Evolutionary conservation across 2,888 invertebrate species (phyloP).

Genomic region (Lymantria monacha): DNA sequence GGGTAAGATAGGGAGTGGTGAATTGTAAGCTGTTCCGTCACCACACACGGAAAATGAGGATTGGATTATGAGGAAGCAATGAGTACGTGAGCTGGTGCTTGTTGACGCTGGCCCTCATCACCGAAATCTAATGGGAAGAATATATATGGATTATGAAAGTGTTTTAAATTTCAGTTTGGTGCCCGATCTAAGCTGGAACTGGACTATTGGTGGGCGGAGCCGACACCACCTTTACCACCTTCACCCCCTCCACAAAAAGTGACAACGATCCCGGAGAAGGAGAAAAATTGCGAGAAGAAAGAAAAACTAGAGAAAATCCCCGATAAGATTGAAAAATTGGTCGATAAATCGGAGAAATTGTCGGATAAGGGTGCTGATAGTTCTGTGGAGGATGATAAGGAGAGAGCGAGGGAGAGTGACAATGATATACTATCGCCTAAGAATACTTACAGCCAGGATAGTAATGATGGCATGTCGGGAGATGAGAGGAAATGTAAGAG

Average conservation of each 20-base stretch:
- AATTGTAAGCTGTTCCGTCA: too few relatives aligned
- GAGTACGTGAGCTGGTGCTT: too few relatives aligned
- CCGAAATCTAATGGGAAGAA: too few relatives aligned
- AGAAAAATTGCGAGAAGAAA: conserved; percentile 16
- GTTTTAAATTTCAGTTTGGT: conserved; percentile 82
- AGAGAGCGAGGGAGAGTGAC: conserved; percentile 51
- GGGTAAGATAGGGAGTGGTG: too few relatives aligned
- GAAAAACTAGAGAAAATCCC: conserved; percentile 16
- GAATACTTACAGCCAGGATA: conserved; percentile 65
- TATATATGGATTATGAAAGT: not conserved
- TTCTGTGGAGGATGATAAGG: conserved; percentile 56
- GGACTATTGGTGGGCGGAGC: conserved; percentile 90
- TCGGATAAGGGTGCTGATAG: conserved; percentile 52
- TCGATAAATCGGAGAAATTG: conserved; percentile 32
- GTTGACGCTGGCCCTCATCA: too few relatives aligned
- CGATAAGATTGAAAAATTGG: conserved; percentile 25
- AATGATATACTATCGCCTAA: conserved; percentile 69
- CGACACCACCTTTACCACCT: conserved; percentile 59
- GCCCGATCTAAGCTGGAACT: conserved; percentile 87
- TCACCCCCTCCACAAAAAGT: conserved; percentile 29
- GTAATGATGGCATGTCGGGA: conserved; percentile 72
- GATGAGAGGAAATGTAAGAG: conserved; percentile 68
- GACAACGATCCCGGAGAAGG: conserved; percentile 3
- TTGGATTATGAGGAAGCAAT: too few relatives aligned
- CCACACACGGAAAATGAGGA: too few relatives aligned